These are phyloP conservation scores for Drepanosiphum platanoidis DNA, from an alignment of 2,888 invertebrate genomes.

Conservation along the genomic window DNA sequence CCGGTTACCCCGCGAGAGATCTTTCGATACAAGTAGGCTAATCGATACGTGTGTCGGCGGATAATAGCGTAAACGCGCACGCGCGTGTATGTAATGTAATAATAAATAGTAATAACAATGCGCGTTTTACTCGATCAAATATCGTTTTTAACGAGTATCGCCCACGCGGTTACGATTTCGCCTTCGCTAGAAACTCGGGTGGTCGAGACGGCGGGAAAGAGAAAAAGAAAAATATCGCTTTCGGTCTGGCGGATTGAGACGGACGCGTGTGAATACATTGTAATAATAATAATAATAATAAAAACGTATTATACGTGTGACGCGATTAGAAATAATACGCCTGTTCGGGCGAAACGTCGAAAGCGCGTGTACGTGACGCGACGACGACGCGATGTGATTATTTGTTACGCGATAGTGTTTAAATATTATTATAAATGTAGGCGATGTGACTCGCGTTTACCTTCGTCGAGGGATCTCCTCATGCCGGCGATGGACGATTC, in stretches of 20 bases:
- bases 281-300: background rate
- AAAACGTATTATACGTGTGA: too few species aligned
- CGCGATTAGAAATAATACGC: too few species aligned
- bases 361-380: too few species aligned
- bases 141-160: background rate
- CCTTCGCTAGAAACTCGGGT: background rate
- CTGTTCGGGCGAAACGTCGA: too few species aligned
- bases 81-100: too few species aligned
- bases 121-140: background rate
- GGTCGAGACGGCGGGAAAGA: background rate
- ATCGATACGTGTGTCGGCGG: background rate
- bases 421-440: too few species aligned
- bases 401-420: too few species aligned
- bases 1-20: background rate
- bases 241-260: background rate
- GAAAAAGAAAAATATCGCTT: too few species aligned
- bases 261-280: background rate
- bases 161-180: background rate
- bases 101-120: too few species aligned
- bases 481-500: slow-evolving; percentile 78
- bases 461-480: slow-evolving; percentile 84
- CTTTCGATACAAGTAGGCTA: background rate
- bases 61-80: background rate
- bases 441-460: slow-evolving; percentile 69
- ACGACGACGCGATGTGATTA: too few species aligned